Evolutionary conservation across 2,797 vertebrate species (phyloP).

Genomic region (Spinus pinus): DNA sequence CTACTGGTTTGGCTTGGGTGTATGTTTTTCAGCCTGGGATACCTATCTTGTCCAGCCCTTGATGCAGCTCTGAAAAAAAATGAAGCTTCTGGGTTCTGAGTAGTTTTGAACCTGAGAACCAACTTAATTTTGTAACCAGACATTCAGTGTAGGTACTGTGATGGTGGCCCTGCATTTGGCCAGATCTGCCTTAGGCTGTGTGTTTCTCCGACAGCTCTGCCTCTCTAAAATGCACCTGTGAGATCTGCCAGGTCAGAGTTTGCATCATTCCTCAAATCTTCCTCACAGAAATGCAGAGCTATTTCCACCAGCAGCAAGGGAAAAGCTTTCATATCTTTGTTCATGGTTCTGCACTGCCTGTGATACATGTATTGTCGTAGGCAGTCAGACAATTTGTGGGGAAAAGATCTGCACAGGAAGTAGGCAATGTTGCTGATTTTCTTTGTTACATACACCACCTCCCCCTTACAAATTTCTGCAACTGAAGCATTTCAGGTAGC

Average conservation of each 20-base stretch:
- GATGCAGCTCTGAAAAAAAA: not conserved
- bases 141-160: rapidly evolving
- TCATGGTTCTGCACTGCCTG: not conserved
- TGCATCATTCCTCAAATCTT: not conserved
- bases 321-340: not conserved
- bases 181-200: rapidly evolving
- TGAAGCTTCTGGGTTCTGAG: not conserved
- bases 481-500: not conserved
- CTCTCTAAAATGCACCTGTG: not conserved
- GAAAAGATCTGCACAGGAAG: not conserved
- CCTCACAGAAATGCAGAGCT: not conserved
- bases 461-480: not conserved
- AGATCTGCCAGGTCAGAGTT: not conserved
- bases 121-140: not conserved
- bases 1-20: not conserved
- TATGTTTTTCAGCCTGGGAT: not conserved
- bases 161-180: not conserved
- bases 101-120: not conserved
- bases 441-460: not conserved
- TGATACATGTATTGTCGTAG: rapidly evolving
- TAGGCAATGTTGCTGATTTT: not conserved
- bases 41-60: not conserved
- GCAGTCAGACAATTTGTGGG: not conserved
- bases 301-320: not conserved
- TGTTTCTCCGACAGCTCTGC: not conserved